Base-by-base conservation (phyloP, 2,113 vertebrate species). In the Neomonachus schauinslandi region DNA sequence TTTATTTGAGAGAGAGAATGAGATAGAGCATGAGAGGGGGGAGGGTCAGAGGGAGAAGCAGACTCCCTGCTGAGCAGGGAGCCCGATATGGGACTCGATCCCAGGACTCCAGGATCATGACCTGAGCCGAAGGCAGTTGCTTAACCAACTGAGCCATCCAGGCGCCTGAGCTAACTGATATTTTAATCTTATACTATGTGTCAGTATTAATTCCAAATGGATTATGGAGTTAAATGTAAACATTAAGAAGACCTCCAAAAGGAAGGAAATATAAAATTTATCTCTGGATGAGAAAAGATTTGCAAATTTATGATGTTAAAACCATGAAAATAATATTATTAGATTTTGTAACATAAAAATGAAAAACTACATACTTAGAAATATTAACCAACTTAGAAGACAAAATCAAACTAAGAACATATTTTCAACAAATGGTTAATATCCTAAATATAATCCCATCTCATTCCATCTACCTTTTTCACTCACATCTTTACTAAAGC, bases 361-460 rank as follows among this genome's bases (percentile, higher is more conserved):
- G 14, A 83, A 95, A 90, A 83, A 46, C 33, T 71, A 12, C 16
- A n/a, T 82, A 65, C n/a, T 72, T 91, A 53, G 39, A 89, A 95
- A 95, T 39, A 97, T 63, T 96, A 87, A 83, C 59, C 15, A 88
- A 91, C 18, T 93, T 95, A 82, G 10, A 95, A 86, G 24, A 8
- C 18, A 96, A 97, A 81, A 67, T 31, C 13, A 76, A 90, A 53
- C 39, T 31, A 57, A 18, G 36, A 91, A 63, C 71, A 72, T 72
- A 72, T 65, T 91, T 93, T 91, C 59, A 88, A 88, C 24, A 91
- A 81, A 67, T 59, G 6, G n/a, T 95, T 67, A 87, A 76, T 72
- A 88, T 79, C 24, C n/a, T 93, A 79, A 96, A 88, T 83, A 67
- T 46, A 86, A 76, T 76, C 19, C 39, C 7, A 81, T 74, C 39